Evolutionary conservation across 2,888 invertebrate species (phyloP), one percentile per base, ranked within the genome.

Genomic region (Thalpophila matura): DNA sequence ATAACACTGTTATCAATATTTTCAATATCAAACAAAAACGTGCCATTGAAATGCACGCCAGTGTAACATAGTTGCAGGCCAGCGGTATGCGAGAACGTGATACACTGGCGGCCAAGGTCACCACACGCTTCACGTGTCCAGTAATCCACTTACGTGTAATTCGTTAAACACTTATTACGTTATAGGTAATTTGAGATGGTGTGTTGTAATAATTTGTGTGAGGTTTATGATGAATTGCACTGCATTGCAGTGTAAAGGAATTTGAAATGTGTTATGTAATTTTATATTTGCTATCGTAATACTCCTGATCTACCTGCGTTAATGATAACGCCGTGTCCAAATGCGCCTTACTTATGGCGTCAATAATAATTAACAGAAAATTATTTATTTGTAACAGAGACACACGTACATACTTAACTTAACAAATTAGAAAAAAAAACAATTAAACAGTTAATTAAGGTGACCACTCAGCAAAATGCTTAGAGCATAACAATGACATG

Each of bases 101-200:
- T 71, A 59, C 66, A 47, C 16, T 63, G 63, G 59, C 72, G 77
- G 67, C 72, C 82, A 81, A 80, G 80, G 80, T 75, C 75, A 76
- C 40, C 49, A 40, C 40, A 47, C 24, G n/a, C 29, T 63, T 80
- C 82, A 77, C 80, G 82, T 80, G 82, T 60, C 60, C 29, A 31
- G n/a, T 79, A 76, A 76, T 72, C 77, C 59, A 76, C 45, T 76
- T 76, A 74, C 1, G 54, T 58, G 65, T 64, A 59, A 73, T 76
- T 66, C 42, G 35, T 50, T 61, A 56, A 69, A 53, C 49, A 43
- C 37, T 50, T 63, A 40, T 56, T 74, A 63, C 53, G 49, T 70
- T 54, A 29, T 16, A 42, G 9, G 49, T 46, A 57, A 73, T 73
- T 56, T 14, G 57, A 73, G 16, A 35, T 12, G 35, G 42, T 31